Percentiles rank a stretch among this genome's conserved stretches.
Evolutionary conservation across 2,888 invertebrate species (phyloP).

Genomic region (Pseudococcus jackbeardsleyi): DNA sequence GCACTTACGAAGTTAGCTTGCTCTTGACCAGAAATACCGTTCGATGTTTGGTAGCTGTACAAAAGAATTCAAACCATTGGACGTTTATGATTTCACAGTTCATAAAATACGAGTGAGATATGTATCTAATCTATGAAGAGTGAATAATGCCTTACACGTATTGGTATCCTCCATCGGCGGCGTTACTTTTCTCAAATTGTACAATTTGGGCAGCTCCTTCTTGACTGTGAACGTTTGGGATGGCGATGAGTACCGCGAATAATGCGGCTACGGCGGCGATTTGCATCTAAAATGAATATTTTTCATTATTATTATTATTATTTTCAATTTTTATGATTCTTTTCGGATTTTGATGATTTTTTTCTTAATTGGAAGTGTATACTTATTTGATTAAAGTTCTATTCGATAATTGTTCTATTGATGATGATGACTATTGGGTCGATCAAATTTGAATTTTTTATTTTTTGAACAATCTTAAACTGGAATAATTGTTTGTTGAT

Average conservation of each 20-base stretch:
- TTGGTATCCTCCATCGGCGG: background rate
- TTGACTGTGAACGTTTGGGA: background rate
- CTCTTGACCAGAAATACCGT: conserved; percentile 81
- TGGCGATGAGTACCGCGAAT: background rate
- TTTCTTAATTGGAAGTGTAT: no score
- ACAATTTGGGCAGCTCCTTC: background rate
- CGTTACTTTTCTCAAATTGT: background rate
- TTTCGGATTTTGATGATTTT: no score
- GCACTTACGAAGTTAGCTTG: conserved; percentile 80
- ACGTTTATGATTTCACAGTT: no score
- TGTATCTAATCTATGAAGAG: no score
- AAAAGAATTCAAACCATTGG: background rate
- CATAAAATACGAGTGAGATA: no score
- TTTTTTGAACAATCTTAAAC: no score
- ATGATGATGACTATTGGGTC: no score
- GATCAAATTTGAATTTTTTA: no score
- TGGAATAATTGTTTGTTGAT: no score
- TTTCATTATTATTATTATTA: background rate
- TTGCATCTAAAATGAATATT: conserved; percentile 5
- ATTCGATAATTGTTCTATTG: no score
- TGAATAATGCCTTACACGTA: background rate
- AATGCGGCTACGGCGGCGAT: background rate
- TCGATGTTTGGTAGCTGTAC: conserved; percentile 80
- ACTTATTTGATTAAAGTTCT: no score
- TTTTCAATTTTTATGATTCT: no score